Conservation (phyloP, 1,140 invertebrate genomes). For the Conus betulinus region DNA sequence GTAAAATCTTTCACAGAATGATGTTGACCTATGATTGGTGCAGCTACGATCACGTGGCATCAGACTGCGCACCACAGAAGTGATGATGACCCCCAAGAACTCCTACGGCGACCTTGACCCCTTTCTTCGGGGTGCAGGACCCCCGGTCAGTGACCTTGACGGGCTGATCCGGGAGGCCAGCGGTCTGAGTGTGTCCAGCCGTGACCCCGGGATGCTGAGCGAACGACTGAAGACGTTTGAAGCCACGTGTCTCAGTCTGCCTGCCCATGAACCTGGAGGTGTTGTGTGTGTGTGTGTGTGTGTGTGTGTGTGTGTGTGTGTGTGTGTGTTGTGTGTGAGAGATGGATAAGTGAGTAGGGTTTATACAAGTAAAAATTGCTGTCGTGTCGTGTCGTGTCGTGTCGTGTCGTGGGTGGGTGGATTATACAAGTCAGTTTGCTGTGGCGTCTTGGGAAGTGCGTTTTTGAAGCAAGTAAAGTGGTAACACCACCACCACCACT, state of each 20-base stretch:
- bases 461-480: too few species aligned
- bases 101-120: neutral
- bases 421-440: too few species aligned
- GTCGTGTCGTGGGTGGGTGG: too few species aligned
- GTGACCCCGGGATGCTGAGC: neutral
- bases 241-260: neutral
- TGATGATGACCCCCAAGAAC: neutral
- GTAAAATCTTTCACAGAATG: too few species aligned
- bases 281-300: slow-evolving; percentile 3
- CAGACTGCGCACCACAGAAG: slow-evolving; percentile 1
- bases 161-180: neutral
- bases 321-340: slow-evolving; percentile 2
- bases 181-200: neutral
- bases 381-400: too few species aligned
- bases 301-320: neutral
- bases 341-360: too few species aligned
- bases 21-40: too few species aligned
- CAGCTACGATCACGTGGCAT: slow-evolving; percentile 31
- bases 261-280: neutral
- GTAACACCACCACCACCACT: too few species aligned
- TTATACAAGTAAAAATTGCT: too few species aligned
- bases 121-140: neutral
- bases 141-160: neutral
- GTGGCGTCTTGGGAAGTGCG: too few species aligned
- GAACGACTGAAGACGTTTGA: neutral